These are phyloP conservation scores for Drosophila eohydei DNA, from an alignment of 2,888 invertebrate genomes.

Conservation along the genomic window DNA sequence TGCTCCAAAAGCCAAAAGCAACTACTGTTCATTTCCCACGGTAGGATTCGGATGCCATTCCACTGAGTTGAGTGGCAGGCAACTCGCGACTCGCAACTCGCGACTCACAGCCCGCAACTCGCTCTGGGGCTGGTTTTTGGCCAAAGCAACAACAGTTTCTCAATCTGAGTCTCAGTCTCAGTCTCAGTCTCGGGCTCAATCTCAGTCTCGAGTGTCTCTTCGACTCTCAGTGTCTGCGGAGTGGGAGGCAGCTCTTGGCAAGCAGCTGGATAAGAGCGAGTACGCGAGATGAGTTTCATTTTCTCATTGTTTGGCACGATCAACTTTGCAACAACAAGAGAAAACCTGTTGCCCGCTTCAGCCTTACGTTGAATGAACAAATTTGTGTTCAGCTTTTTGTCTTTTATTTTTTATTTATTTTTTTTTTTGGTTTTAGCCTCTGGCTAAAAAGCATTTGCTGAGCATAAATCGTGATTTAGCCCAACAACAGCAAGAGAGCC, in stretches of 20 bases:
- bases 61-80: slow-evolving; percentile 73
- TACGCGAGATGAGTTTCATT: slow-evolving; percentile 73
- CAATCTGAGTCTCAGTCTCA: background rate
- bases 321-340: slow-evolving; percentile 33
- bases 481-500: slow-evolving; percentile 36
- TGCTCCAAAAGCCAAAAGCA: slow-evolving; percentile 71
- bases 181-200: background rate
- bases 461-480: slow-evolving; percentile 72
- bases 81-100: slow-evolving; percentile 46
- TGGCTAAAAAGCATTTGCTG: slow-evolving; percentile 72
- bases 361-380: slow-evolving; percentile 74
- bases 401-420: background rate
- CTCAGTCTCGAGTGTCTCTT: slow-evolving; percentile 2
- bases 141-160: slow-evolving; percentile 7
- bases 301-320: slow-evolving; percentile 74
- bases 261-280: slow-evolving; percentile 61
- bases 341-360: slow-evolving; percentile 66
- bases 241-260: slow-evolving; percentile 20
- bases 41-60: slow-evolving; percentile 81
- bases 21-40: slow-evolving; percentile 85
- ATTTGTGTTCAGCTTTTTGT: slow-evolving; percentile 53
- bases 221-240: background rate
- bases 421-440: slow-evolving; percentile 45
- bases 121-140: slow-evolving; percentile 18
- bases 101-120: background rate